These are phyloP conservation scores for Cryptomyrus ogoouensis DNA, from an alignment of 2,113 vertebrate species.

Conservation along the genomic window DNA sequence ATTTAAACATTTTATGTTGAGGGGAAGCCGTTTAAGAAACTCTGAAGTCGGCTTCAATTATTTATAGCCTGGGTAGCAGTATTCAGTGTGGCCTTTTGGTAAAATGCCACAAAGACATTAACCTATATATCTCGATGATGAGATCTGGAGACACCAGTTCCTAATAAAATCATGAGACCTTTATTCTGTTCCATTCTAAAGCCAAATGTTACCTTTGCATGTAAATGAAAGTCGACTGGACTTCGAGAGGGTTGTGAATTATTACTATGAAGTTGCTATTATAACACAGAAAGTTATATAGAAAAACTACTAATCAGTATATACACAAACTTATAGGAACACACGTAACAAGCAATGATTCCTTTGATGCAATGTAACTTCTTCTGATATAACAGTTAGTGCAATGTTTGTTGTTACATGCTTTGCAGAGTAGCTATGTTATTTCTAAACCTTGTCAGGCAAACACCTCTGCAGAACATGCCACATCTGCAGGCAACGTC, in stretches of 20 bases:
- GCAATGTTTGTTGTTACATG: neutral
- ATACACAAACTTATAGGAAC: neutral
- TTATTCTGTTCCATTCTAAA: constrained; percentile 50
- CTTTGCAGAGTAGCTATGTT: neutral
- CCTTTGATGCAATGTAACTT: neutral
- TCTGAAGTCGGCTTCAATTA: constrained; percentile 56
- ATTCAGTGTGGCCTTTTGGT: constrained; percentile 61
- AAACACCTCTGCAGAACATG: neutral
- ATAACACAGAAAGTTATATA: neutral
- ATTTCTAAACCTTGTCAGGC: neutral
- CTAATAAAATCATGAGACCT: constrained; percentile 53
- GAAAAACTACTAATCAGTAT: neutral
- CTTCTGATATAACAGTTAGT: neutral
- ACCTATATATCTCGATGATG: constrained; percentile 63
- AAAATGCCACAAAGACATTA: constrained; percentile 67
- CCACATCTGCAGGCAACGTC: neutral
- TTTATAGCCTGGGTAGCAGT: constrained; percentile 48
- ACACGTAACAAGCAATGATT: neutral
- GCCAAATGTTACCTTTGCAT: constrained; percentile 73
- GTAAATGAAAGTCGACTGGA: constrained; percentile 41
- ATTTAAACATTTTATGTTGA: neutral
- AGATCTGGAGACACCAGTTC: constrained; percentile 47
- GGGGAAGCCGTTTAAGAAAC: constrained; percentile 33
- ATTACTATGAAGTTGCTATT: neutral
- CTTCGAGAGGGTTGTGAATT: constrained; percentile 2